Base-by-base conservation (phyloP, 2,113 vertebrate genomes). In the Erinaceus europaeus region DNA sequence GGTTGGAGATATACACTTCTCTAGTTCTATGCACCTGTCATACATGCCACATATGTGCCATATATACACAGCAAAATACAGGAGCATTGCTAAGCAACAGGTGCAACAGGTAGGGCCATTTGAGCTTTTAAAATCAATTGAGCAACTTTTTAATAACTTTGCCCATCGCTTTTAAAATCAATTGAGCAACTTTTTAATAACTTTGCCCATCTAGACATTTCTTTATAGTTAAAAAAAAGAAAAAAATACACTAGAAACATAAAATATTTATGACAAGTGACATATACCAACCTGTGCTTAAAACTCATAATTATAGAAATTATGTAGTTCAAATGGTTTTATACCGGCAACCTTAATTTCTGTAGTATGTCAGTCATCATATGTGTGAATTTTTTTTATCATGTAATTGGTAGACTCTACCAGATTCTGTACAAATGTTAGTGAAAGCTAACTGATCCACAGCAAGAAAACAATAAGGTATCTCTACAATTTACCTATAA, bases 201-300 rank as follows among this genome's bases (percentile, higher is more conserved):
- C 48, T 75, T 48, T 3, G 34, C 38, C 25, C 4, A 79, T 84
- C n/a, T 23, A 68, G 0, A 85, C 10, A 7, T 65, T 68, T 84
- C 79, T 55, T 25, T 9, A 13, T 36, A 69, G 42, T 32, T 53
- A 72, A 36, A 73, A n/a, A n/a, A n/a, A n/a, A n/a, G n/a, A n/a
- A n/a, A n/a, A n/a, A n/a, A n/a, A n/a, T n/a, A n/a, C n/a, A 72
- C 44, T 23, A 84, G 61, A 79, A 82, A 69, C 61, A 52, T 34
- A 69, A 91, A 83, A 38, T 79, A 64, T 73, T 89, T 79, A 64
- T 53, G 61, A 59, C 32, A 91, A 73, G 14, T 68, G 40, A 74
- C 38, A 48, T 74, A 40, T 53, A 61, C 25, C 29, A 83, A 42
- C 18, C 11, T 75, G 5, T 81, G 80, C 42, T 76, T 81, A 7